Evolutionary conservation across 2,113 vertebrate genomes (phyloP).

Genomic region (Seriola rivoliana): DNA sequence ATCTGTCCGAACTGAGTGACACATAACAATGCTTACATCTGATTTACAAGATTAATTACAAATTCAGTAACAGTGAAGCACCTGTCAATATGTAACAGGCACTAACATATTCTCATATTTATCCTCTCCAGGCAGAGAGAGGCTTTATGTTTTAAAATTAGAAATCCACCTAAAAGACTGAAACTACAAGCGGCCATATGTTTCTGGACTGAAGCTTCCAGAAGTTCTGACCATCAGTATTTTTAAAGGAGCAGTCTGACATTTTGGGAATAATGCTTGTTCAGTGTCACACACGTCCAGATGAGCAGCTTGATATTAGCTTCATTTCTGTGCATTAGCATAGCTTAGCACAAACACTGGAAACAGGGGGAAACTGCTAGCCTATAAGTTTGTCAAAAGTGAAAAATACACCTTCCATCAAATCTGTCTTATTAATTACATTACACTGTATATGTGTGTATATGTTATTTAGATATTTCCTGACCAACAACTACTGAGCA

Average conservation of each 20-base stretch:
- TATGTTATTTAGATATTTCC: background rate
- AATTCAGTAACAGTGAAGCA: background rate
- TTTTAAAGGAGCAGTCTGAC: background rate
- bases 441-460: background rate
- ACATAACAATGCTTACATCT: background rate
- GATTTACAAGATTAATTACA: constrained; percentile 1
- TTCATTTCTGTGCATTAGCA: background rate
- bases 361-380: background rate
- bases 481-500: background rate
- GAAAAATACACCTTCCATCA: too few relatives aligned
- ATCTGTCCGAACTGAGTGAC: background rate
- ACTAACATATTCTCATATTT: background rate
- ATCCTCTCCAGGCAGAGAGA: too few relatives aligned
- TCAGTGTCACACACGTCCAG: too few relatives aligned
- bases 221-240: background rate
- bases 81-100: background rate
- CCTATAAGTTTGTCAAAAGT: too few relatives aligned
- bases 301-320: too few relatives aligned
- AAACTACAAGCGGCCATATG: background rate
- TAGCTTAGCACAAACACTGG: too few relatives aligned
- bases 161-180: background rate
- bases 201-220: too few relatives aligned
- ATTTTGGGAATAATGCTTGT: background rate
- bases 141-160: background rate
- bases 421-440: background rate